A percentile compares a stretch with the other conserved stretches of the same genome.
Conservation (phyloP, 2,113 vertebrate genomes). For the Pygoscelis antarcticus region DNA sequence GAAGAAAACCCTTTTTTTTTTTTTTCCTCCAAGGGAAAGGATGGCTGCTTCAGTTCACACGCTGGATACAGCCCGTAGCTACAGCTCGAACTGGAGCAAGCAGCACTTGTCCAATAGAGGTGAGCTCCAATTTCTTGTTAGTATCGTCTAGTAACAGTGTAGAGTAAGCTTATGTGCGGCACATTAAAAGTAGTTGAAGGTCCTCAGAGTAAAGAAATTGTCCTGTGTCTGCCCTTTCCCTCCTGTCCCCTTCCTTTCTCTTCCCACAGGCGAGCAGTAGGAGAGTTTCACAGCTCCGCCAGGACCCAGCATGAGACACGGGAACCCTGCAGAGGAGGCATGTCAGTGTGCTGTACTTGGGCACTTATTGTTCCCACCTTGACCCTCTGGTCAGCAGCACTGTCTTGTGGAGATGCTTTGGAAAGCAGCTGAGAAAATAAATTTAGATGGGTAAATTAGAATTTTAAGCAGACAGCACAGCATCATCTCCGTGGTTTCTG, state of each 20-base stretch:
- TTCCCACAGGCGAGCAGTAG: neutral
- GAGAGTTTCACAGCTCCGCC: rapidly evolving
- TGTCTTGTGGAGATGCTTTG: neutral
- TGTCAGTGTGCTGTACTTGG: rapidly evolving
- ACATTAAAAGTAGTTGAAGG: neutral
- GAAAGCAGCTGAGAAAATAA: neutral
- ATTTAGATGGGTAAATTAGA: neutral
- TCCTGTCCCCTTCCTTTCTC: neutral
- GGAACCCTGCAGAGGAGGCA: neutral
- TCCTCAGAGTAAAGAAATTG: neutral
- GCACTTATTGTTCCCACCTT: neutral
- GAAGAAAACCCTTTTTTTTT: neutral
- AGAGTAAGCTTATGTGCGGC: neutral
- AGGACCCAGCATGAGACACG: rapidly evolving
- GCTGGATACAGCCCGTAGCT: neutral
- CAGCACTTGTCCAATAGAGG: neutral
- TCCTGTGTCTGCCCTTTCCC: neutral
- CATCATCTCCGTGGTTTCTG: neutral
- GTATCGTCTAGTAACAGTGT: neutral
- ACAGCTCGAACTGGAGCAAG: neutral
- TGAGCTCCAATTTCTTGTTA: neutral
- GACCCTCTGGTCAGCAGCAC: neutral
- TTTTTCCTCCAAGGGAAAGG: neutral
- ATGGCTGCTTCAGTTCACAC: neutral
- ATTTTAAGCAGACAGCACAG: neutral